Conservation (phyloP, 2,113 vertebrate genomes). For the Phylloscopus whistleri region DNA sequence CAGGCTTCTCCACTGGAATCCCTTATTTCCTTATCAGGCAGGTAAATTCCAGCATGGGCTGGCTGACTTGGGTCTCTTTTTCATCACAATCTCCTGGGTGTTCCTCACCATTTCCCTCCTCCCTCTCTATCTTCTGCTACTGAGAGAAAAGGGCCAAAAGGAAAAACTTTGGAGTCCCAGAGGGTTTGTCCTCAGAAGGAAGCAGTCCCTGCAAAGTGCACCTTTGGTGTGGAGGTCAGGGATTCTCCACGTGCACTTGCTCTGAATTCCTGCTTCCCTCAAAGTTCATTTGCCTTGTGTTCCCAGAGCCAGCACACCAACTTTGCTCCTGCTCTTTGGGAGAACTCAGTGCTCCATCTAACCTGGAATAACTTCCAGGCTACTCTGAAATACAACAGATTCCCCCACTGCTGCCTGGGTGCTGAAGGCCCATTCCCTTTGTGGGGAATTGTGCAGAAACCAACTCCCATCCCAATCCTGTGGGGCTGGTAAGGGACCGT, state of each 20-base stretch:
- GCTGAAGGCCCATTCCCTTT: background rate
- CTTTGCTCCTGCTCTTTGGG: background rate
- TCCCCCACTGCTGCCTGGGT: background rate
- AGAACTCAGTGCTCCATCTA: background rate
- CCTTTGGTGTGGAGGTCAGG: accelerated
- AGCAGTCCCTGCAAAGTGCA: background rate
- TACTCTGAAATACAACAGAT: background rate
- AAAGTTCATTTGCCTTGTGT: background rate
- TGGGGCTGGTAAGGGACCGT: background rate
- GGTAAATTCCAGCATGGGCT: background rate
- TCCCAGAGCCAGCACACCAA: background rate
- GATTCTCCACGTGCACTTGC: accelerated
- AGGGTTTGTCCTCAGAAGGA: background rate
- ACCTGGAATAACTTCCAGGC: background rate
- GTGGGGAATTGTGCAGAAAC: background rate
- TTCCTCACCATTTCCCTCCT: background rate
- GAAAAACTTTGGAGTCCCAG: background rate
- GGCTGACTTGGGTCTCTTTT: background rate
- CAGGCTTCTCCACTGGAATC: background rate
- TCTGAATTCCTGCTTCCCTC: background rate
- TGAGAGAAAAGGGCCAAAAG: background rate
- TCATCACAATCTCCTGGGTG: background rate
- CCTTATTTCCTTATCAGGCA: background rate
- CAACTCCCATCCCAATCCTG: background rate
- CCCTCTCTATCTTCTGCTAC: background rate